phyloP scores from a whole-genome alignment of 1,140 invertebrate species.

The Drosophila lini region DNA sequence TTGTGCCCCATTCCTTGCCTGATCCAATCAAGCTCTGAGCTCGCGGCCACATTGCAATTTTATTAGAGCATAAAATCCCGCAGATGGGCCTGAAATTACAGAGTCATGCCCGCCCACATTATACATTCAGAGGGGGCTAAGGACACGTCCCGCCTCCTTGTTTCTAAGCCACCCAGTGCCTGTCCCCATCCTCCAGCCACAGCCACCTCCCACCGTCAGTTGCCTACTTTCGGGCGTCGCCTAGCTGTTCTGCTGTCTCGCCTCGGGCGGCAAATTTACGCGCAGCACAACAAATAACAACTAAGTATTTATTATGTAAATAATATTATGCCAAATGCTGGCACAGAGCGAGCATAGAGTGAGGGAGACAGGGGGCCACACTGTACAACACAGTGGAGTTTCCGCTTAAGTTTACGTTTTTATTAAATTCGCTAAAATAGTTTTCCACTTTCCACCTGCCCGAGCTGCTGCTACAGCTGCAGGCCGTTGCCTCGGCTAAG shows the following conservation, averaged over 20 bases:
- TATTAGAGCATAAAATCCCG: slow-evolving; percentile 55
- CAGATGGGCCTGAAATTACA: slow-evolving; percentile 63
- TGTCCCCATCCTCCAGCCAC: neutral
- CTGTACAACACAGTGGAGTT: slow-evolving; percentile 15
- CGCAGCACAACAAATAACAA: slow-evolving; percentile 71
- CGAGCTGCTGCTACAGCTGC: slow-evolving; percentile 12
- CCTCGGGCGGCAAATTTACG: slow-evolving; percentile 64
- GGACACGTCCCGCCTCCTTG: slow-evolving; percentile 4
- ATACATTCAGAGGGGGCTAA: slow-evolving; percentile 23
- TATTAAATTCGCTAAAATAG: slow-evolving; percentile 61
- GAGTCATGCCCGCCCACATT: slow-evolving; percentile 40
- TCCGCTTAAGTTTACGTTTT: slow-evolving; percentile 49
- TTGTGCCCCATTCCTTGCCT: slow-evolving; percentile 24
- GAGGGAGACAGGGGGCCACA: neutral
- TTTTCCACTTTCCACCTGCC: slow-evolving; percentile 40
- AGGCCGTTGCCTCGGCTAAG: slow-evolving; percentile 33
- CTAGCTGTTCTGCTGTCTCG: slow-evolving; percentile 36
- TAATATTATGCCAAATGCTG: slow-evolving; percentile 69
- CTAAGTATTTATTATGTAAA: slow-evolving; percentile 80
- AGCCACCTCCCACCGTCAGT: neutral
- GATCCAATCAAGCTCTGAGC: slow-evolving; percentile 66
- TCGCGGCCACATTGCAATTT: slow-evolving; percentile 57
- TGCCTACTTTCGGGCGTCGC: slow-evolving; percentile 29
- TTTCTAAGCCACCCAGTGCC: neutral
- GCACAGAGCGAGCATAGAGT: slow-evolving; percentile 26